phyloP scores from a whole-genome alignment of 1,140 invertebrate species.

The Oreohelix idahoensis region DNA sequence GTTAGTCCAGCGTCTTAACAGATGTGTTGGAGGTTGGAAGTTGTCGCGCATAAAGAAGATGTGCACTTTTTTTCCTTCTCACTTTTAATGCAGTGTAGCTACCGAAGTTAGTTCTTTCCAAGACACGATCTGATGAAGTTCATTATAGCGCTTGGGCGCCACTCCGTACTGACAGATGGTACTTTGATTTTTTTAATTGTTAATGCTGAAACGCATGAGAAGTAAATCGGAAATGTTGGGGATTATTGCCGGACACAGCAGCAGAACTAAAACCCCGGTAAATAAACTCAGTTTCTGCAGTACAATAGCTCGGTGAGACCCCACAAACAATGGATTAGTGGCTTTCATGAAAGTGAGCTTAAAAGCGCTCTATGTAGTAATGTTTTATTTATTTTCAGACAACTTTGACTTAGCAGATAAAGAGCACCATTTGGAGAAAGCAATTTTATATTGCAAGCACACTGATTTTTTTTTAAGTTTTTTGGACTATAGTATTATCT shows the following conservation, averaged over 20 bases:
- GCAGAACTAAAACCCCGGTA: background rate
- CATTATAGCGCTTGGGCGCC: background rate
- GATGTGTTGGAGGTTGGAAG: background rate
- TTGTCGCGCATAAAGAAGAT: background rate
- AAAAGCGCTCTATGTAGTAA: background rate
- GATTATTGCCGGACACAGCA: background rate
- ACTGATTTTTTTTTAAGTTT: no score
- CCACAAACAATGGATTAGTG: background rate
- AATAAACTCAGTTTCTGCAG: background rate
- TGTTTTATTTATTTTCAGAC: background rate
- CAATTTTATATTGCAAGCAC: no score
- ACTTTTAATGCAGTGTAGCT: background rate
- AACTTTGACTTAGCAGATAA: background rate
- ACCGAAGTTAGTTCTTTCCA: background rate
- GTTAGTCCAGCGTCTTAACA: background rate
- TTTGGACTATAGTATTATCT: no score
- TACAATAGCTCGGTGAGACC: background rate
- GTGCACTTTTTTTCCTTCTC: background rate
- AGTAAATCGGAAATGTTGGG: background rate
- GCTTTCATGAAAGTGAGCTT: background rate
- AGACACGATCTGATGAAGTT: background rate
- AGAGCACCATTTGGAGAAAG: no score
- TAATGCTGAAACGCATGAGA: background rate
- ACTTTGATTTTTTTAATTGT: background rate
- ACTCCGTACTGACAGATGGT: background rate